Percentiles rank a stretch among this genome's conserved stretches.
These are phyloP conservation scores for Lypha dubia DNA, from an alignment of 2,888 invertebrate genomes.

Conservation along the genomic window DNA sequence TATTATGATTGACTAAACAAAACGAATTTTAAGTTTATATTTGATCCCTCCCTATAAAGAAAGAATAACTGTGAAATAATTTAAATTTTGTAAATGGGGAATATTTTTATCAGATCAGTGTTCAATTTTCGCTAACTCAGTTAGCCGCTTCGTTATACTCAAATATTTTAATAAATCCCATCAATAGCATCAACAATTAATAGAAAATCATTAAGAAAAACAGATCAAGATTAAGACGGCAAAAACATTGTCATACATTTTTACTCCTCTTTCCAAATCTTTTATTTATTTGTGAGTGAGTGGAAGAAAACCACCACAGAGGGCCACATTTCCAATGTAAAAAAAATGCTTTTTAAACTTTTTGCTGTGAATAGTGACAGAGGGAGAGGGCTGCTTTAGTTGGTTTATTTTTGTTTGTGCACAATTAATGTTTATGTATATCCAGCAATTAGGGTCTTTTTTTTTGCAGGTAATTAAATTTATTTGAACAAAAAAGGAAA, in stretches of 20 bases:
- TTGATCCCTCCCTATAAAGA: too few species aligned
- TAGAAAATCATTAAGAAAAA: constrained; percentile 65
- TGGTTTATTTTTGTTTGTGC: background rate
- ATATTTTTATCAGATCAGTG: background rate
- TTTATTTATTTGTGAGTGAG: background rate
- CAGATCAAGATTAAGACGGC: background rate
- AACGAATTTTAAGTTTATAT: too few species aligned
- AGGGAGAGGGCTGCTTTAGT: too few species aligned
- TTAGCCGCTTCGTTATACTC: too few species aligned
- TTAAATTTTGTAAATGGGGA: too few species aligned
- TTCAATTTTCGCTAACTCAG: constrained; percentile 28
- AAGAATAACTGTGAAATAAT: too few species aligned
- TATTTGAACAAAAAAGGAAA: constrained; percentile 29
- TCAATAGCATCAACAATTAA: background rate
- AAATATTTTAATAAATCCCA: background rate
- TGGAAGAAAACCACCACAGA: background rate
- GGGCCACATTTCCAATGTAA: constrained; percentile 18
- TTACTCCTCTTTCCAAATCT: constrained; percentile 44
- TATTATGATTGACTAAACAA: too few species aligned
- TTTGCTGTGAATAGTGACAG: too few species aligned
- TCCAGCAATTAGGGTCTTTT: constrained; percentile 44
- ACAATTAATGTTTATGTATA: constrained; percentile 53
- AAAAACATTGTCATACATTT: constrained; percentile 31
- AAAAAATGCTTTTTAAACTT: constrained; percentile 6
- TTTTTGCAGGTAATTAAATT: constrained; percentile 24